Conservation (phyloP, 2,797 vertebrate species). For the Enteromius viviparus region DNA sequence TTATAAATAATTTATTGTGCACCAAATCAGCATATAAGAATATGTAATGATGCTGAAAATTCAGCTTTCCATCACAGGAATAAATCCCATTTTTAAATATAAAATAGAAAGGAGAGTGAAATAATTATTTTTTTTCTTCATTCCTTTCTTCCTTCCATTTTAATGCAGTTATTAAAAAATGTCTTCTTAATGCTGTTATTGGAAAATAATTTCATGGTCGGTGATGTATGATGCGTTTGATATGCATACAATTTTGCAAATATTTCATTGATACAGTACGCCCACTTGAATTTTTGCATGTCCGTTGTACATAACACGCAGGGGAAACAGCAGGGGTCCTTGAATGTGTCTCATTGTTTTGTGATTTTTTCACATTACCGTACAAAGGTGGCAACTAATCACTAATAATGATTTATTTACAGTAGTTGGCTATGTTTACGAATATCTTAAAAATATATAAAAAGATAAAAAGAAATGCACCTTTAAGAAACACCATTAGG, state of each 20-base stretch:
- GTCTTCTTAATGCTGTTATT: neutral
- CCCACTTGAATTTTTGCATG: slow-evolving; percentile 17
- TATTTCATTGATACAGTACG: neutral
- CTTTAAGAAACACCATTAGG: neutral
- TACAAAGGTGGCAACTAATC: neutral
- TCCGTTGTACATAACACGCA: neutral
- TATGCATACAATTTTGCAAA: slow-evolving; percentile 1
- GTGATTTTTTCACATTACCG: neutral
- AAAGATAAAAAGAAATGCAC: neutral
- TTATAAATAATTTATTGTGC: neutral
- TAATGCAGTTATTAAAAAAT: neutral
- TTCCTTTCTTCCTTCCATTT: neutral
- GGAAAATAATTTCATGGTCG: neutral
- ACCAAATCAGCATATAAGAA: neutral
- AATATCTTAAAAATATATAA: neutral
- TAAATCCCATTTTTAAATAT: neutral
- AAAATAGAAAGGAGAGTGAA: neutral
- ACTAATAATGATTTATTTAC: neutral
- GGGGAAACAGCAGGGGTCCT: slow-evolving; percentile 22
- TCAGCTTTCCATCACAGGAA: neutral
- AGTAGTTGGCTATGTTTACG: neutral
- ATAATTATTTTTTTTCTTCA: neutral
- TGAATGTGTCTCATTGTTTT: slow-evolving; percentile 22
- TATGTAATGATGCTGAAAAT: neutral
- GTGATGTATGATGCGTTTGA: slow-evolving; percentile 6